Evolutionary conservation across 1,140 invertebrate species (phyloP).

Genomic region (Drosophila takahashii): DNA sequence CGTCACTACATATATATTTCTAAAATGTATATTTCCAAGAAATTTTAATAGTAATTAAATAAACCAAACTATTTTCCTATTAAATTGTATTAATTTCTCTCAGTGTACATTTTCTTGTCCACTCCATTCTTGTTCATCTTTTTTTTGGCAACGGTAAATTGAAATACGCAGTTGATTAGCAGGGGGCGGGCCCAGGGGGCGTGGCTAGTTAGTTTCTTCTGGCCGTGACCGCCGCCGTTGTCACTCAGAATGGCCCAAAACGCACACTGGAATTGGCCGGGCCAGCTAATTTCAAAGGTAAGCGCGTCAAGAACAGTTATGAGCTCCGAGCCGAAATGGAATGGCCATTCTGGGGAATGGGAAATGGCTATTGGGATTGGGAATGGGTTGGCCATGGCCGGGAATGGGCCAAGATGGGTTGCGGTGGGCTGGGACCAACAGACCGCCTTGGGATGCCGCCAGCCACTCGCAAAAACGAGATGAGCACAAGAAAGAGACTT

Average conservation of each 20-base stretch:
- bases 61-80: no score
- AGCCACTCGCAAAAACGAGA: slow-evolving; percentile 48
- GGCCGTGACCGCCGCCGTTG: slow-evolving; percentile 47
- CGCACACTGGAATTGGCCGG: slow-evolving; percentile 59
- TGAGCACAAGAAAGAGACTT: slow-evolving; percentile 29
- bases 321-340: slow-evolving; percentile 62
- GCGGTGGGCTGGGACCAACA: slow-evolving; percentile 3
- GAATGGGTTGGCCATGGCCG: slow-evolving; percentile 41
- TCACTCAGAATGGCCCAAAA: slow-evolving; percentile 71
- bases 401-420: slow-evolving; percentile 8
- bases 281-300: slow-evolving; percentile 73
- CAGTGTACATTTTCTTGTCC: neutral
- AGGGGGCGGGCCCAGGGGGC: slow-evolving; percentile 33
- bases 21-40: no score
- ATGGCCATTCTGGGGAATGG: slow-evolving; percentile 20
- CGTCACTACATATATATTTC: no score
- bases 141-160: slow-evolving; percentile 72
- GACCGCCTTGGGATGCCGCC: slow-evolving; percentile 55
- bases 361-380: slow-evolving; percentile 18
- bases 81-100: neutral
- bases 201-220: slow-evolving; percentile 38
- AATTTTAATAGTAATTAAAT: no score
- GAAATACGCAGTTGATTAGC: slow-evolving; percentile 77
- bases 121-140: neutral
- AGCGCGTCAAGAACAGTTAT: slow-evolving; percentile 82